These are phyloP conservation scores for Yasuhikotakia modesta DNA, from an alignment of 2,797 vertebrate genomes.

Conservation along the genomic window DNA sequence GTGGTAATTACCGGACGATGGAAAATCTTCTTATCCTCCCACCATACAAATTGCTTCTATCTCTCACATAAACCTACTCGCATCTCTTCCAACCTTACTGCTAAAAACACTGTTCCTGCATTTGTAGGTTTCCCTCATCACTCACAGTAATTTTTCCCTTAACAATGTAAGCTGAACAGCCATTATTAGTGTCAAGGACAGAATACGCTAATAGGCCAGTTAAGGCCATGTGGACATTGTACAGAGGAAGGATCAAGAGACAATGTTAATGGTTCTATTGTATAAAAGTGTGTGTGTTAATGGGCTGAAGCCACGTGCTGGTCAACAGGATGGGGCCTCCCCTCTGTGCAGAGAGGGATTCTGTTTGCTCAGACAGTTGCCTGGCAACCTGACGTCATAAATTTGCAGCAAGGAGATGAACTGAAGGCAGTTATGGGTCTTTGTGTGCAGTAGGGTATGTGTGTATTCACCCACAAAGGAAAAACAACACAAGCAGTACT, in stretches of 20 bases:
- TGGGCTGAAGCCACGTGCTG: conserved; percentile 58
- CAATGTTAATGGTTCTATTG: conserved; percentile 26
- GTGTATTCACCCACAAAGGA: conserved; percentile 23
- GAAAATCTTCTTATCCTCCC: conserved; percentile 29
- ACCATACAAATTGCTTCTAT: conserved; percentile 6
- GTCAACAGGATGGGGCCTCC: conserved; percentile 68
- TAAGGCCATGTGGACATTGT: conserved; percentile 38
- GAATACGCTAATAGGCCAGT: conserved; percentile 42
- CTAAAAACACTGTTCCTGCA: background rate
- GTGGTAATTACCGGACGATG: conserved; percentile 5
- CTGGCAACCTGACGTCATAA: conserved; percentile 75
- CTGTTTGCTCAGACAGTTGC: conserved; percentile 79
- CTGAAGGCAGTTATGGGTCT: conserved; percentile 43
- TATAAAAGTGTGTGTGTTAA: conserved; percentile 43
- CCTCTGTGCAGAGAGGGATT: conserved; percentile 74
- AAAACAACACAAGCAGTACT: conserved; percentile 3
- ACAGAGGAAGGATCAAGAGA: conserved; percentile 26
- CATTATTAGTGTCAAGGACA: conserved; percentile 14
- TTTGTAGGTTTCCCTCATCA: conserved; percentile 9
- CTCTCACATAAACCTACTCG: background rate
- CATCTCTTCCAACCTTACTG: background rate
- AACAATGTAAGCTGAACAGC: background rate
- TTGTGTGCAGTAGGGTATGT: conserved; percentile 26
- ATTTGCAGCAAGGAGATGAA: conserved; percentile 64
- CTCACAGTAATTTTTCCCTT: conserved; percentile 2